These are phyloP conservation scores for Ptilodon capucinus DNA, from an alignment of 2,888 invertebrate genomes.

Conservation along the genomic window DNA sequence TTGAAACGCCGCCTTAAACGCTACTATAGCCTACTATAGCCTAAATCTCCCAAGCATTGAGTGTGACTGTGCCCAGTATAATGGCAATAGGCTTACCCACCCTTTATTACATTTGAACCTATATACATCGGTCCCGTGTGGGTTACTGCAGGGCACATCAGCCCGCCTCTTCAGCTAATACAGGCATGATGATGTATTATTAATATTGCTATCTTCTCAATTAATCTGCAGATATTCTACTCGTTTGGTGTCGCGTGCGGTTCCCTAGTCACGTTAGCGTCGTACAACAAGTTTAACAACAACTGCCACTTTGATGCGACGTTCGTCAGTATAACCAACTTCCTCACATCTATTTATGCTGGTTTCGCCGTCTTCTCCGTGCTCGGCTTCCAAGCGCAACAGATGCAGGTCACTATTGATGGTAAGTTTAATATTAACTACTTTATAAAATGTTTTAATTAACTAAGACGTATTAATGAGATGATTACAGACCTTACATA, in stretches of 20 bases:
- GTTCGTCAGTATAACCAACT: slow-evolving; percentile 87
- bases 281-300: slow-evolving; percentile 87
- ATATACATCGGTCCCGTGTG: too few species aligned
- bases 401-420: slow-evolving; percentile 85
- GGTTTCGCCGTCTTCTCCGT: slow-evolving; percentile 91
- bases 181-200: background rate
- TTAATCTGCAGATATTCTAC: slow-evolving; percentile 85
- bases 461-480: too few species aligned
- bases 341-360: slow-evolving; percentile 88
- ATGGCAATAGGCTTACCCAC: too few species aligned
- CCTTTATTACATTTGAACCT: too few species aligned
- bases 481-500: too few species aligned
- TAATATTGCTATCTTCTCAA: background rate
- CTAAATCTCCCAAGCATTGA: too few species aligned
- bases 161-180: too few species aligned
- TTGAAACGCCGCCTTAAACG: too few species aligned
- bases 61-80: too few species aligned
- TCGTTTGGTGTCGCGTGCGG: slow-evolving; percentile 90
- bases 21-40: too few species aligned
- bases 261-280: slow-evolving; percentile 89
- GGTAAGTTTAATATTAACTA: slow-evolving; percentile 62
- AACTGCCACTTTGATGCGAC: slow-evolving; percentile 89
- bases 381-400: slow-evolving; percentile 87
- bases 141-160: too few species aligned
- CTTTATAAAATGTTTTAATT: background rate